Evolutionary conservation across 2,113 vertebrate species (phyloP).

Genomic region (Peromyscus leucopus): DNA sequence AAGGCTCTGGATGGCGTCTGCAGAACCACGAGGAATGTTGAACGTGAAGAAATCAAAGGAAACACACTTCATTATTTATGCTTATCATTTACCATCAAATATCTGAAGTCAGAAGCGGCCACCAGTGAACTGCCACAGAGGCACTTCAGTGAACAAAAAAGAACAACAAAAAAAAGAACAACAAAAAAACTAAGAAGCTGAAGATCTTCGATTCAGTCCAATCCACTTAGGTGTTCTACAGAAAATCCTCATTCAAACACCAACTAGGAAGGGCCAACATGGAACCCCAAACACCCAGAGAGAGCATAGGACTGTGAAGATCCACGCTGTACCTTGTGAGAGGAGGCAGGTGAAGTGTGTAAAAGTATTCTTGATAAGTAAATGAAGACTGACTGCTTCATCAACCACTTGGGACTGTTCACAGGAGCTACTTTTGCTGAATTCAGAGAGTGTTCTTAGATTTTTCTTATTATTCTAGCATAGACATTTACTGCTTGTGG

Average conservation of each 20-base stretch:
- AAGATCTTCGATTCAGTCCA: not conserved
- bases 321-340: not conserved
- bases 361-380: not conserved
- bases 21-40: not conserved
- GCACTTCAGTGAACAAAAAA: not conserved
- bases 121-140: not conserved
- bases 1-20: not conserved
- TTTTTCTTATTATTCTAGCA: conserved; percentile 35
- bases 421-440: not conserved
- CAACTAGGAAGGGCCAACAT: not conserved
- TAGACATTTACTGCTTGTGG: not conserved
- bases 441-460: not conserved
- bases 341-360: not conserved
- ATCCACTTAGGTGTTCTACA: not conserved
- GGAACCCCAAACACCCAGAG: not conserved
- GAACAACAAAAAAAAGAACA: no score
- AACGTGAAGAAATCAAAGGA: not conserved
- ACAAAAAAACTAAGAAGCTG: not conserved
- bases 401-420: not conserved
- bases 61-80: not conserved
- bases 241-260: not conserved
- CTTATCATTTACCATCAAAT: conserved; percentile 27
- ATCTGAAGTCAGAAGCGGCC: not conserved
- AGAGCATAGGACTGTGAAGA: not conserved
- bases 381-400: not conserved